Evolutionary conservation across 2,888 invertebrate species (phyloP), one percentile per base, ranked within the genome.

Genomic region (Morpho achilles): DNA sequence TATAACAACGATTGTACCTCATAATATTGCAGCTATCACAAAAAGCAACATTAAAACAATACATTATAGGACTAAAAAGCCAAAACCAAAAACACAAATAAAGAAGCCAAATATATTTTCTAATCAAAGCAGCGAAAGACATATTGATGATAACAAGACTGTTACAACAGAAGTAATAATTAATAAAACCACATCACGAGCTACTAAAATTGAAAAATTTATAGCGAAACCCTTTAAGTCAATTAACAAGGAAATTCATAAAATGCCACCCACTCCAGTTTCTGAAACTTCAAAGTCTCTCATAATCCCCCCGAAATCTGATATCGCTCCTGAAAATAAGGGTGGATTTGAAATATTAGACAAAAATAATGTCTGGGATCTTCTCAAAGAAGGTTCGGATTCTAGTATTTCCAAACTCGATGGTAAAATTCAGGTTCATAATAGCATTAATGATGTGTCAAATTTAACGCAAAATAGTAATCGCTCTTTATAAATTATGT

Each of bases 341-440:
- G 91, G 90, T 67, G 89, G 91, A 52, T 92, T 91, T 65, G 89
- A 93, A 64, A 87, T 93, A 58, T 73, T 93, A 56, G 92, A 93
- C 68, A 92, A 92, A 71, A 92, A 93, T 63, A 91, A 91, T 60
- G 76, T 93, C 49, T 93, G 93, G 93, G 92, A 92, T 55, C 82
- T 93, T 69, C 76, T 93, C 10, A 92, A 92, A 72, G 93, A 93
- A 78, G 92, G 78, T 39, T 72, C 87, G n/a, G 78, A 81, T 49
- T 66, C 70, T 40, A 85, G 84, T 64, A 65, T 73, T 53, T 62
- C 74, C 7, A 87, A 84, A 75, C 68, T 84, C 65, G 87, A 86
- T 53, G 85, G 87, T 66, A 87, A 84, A 73, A 66, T 84, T 69
- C 80, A 77, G 68, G 69, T 76, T 46, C 74, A 85, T 65, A 82